A percentile compares a stretch with the other conserved stretches of the same genome.
Conservation (phyloP, 1,140 invertebrate genomes). For the Tetragnatha versicolor region DNA sequence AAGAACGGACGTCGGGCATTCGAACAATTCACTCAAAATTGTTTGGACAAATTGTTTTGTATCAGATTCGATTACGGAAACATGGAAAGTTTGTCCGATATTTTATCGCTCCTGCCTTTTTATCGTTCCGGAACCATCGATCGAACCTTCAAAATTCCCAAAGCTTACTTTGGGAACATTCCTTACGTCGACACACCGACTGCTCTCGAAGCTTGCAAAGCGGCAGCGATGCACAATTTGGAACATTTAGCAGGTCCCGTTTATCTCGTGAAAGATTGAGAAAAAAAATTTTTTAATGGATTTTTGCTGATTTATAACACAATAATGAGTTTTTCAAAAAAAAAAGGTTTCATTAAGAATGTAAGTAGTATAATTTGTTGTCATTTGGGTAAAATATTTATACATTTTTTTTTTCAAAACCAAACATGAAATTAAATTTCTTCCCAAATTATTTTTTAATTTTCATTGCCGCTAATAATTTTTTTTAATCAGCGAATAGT, state of each 20-base stretch:
- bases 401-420: too few relatives aligned
- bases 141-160: neutral
- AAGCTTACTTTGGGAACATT: neutral
- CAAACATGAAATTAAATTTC: too few relatives aligned
- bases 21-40: neutral
- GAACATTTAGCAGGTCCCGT: neutral
- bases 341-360: too few relatives aligned
- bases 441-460: too few relatives aligned
- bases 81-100: neutral
- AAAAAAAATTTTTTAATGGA: too few relatives aligned
- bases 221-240: conserved; percentile 3
- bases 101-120: neutral
- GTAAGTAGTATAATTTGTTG: too few relatives aligned
- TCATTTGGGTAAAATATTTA: too few relatives aligned
- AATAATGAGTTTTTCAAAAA: too few relatives aligned
- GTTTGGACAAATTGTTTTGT: neutral
- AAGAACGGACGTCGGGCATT: neutral
- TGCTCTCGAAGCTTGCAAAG: neutral
- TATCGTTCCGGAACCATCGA: neutral
- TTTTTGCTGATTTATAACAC: too few relatives aligned
- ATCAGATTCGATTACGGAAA: neutral
- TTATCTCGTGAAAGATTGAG: conserved; percentile 3
- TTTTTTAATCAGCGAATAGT: too few relatives aligned
- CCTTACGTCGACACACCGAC: neutral
- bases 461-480: too few relatives aligned